Percentiles rank a stretch among this genome's conserved stretches.
Conservation (phyloP, 2,113 vertebrate genomes). For the Procavia capensis region DNA sequence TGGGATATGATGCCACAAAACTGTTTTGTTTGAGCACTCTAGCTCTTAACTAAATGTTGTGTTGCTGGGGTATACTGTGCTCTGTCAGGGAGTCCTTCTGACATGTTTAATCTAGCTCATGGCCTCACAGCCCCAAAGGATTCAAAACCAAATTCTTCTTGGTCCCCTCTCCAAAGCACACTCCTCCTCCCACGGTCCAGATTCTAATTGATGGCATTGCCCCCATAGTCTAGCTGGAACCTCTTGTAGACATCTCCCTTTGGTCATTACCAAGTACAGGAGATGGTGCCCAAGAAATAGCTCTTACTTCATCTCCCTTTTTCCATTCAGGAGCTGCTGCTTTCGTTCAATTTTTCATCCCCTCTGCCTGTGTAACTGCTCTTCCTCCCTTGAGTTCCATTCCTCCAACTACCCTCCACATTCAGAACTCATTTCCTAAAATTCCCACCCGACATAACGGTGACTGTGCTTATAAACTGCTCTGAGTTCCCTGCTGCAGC, state of each 20-base stretch:
- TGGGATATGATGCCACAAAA: background rate
- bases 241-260: background rate
- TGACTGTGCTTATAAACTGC: background rate
- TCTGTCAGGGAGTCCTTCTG: background rate
- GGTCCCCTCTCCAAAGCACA: background rate
- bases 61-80: background rate
- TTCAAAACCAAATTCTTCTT: background rate
- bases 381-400: background rate
- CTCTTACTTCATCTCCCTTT: too few relatives aligned
- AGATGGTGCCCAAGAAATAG: background rate
- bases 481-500: background rate
- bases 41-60: background rate
- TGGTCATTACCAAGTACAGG: background rate
- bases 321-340: background rate
- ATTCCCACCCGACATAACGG: background rate
- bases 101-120: background rate
- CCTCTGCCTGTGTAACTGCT: too few relatives aligned
- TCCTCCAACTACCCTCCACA: background rate
- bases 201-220: background rate
- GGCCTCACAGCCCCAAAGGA: background rate
- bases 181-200: background rate
- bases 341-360: background rate
- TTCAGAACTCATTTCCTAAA: background rate
- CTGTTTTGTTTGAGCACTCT: background rate
- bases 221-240: background rate